These are phyloP conservation scores for Scomber japonicus DNA, from an alignment of 2,113 vertebrate species.

Conservation along the genomic window DNA sequence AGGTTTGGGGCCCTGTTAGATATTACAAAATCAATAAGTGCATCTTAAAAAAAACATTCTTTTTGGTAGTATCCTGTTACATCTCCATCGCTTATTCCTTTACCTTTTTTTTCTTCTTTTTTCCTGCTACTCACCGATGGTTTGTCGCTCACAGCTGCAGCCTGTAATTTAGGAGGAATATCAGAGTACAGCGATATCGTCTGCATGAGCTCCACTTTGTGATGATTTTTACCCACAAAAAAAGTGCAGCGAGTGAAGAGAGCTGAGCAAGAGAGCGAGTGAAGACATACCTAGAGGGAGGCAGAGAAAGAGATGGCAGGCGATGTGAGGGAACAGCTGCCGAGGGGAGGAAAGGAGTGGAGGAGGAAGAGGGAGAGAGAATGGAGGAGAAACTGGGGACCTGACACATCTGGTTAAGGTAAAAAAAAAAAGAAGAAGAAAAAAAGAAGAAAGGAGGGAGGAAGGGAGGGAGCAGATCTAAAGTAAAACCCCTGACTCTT, in stretches of 20 bases:
- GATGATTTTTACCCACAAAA: slow-evolving; percentile 34
- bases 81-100: no score
- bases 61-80: no score
- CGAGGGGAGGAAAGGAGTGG: slow-evolving; percentile 28
- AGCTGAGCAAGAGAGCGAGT: slow-evolving; percentile 15
- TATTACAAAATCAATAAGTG: no score
- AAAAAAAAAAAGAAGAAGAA: slow-evolving; percentile 21
- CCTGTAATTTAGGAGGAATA: background rate
- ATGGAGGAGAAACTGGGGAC: slow-evolving; percentile 49
- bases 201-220: slow-evolving; percentile 12
- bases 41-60: no score
- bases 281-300: slow-evolving; percentile 31
- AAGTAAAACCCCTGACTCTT: slow-evolving; percentile 69
- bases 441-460: slow-evolving; percentile 30
- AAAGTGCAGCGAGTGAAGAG: slow-evolving; percentile 7
- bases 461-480: slow-evolving; percentile 41
- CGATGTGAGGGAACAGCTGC: slow-evolving; percentile 61
- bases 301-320: slow-evolving; percentile 26
- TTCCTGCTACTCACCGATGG: background rate
- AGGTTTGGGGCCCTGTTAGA: no score
- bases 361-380: slow-evolving; percentile 15
- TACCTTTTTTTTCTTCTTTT: no score
- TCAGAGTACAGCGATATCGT: background rate
- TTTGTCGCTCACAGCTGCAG: background rate
- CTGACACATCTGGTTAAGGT: slow-evolving; percentile 72